Percentiles rank a stretch among this genome's conserved stretches.
phyloP scores from a whole-genome alignment of 2,888 invertebrate genomes.

The Exephanes ischioxanthus region DNA sequence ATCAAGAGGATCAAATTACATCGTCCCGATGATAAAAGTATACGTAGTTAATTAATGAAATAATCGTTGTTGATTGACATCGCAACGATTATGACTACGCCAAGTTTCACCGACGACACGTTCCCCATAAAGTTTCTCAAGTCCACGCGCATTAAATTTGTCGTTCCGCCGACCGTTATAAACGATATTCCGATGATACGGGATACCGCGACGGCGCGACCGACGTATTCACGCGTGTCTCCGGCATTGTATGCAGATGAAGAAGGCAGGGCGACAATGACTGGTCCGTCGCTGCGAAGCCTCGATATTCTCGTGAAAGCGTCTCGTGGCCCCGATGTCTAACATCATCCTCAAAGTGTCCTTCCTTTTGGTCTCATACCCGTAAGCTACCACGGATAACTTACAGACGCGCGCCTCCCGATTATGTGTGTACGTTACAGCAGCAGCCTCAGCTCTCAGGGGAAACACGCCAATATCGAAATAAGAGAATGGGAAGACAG shows the following conservation, averaged over 20 bases:
- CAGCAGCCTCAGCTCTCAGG: neutral
- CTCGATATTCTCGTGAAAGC: constrained; percentile 67
- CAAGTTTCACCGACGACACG: constrained; percentile 48
- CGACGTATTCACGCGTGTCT: constrained; percentile 76
- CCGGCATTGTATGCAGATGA: constrained; percentile 84
- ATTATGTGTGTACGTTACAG: constrained; percentile 68
- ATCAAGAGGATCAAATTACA: neutral
- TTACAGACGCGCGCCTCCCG: neutral
- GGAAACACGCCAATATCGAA: constrained; percentile 14
- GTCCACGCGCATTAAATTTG: constrained; percentile 62
- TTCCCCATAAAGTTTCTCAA: constrained; percentile 38
- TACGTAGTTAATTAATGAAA: constrained; percentile 38
- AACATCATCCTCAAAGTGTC: constrained; percentile 40
- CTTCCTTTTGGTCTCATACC: constrained; percentile 7
- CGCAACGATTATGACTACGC: neutral
- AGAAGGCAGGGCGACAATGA: constrained; percentile 85
- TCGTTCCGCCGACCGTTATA: constrained; percentile 72
- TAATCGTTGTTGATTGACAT: constrained; percentile 18
- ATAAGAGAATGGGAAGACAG: neutral
- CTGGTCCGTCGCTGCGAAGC: constrained; percentile 77
- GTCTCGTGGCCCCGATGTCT: constrained; percentile 64
- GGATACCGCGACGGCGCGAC: constrained; percentile 57
- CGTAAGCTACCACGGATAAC: neutral
- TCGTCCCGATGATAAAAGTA: neutral
- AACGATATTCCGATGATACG: constrained; percentile 81